Base-by-base conservation (phyloP, 1,140 invertebrate genomes). In the Globodera rostochiensis region DNA sequence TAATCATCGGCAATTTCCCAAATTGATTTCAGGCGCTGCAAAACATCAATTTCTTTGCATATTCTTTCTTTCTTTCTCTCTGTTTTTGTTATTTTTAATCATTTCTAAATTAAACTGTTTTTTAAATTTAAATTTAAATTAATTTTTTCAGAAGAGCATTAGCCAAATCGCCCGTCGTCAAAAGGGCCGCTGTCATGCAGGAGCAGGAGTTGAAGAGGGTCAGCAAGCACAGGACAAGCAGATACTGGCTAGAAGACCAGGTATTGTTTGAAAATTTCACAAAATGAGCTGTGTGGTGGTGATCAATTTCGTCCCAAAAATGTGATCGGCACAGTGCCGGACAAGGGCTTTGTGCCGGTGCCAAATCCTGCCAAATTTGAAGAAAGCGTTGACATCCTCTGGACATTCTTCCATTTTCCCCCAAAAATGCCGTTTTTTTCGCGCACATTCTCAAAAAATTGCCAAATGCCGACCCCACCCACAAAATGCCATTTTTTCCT, bases 161-260 rank as follows among this genome's bases (percentile, higher is more conserved):
- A 70, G 88, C 88, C 13, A 89, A 89, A 84, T 89, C 87, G n/a
- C 88, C 88, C 19, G 88, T 90, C 4, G 88, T 90, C 8, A 86
- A 87, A 73, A 25, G 88, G 46, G 87, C 87, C 15, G 87, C 88
- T 46, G 88, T 88, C n/a, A 70, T 87, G 64, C 86, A 87, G 69
- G 88, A 89, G 67, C 87, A 90, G 53, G 87, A 88, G 75, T 80
- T 85, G 21, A 85, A 83, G 74, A 67, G 86, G 13, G 84, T 87
- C n/a, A 81, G 81, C 60, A 89, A 89, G 75, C 88, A 89, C 74
- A 73, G 88, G 70, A 90, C 89, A 47, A 86, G 83, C 76, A 67
- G 89, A 70, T 89, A 90, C 79, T 89, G 88, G 88, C 78, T 90
- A 46, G 88, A 89, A 64, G 88, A 89, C 49, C 80, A 88, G 69